Percentiles rank a stretch among this genome's conserved stretches.
These are phyloP conservation scores for Oxyscelio sp. DNA, from an alignment of 2,888 invertebrate species.

Conservation along the genomic window DNA sequence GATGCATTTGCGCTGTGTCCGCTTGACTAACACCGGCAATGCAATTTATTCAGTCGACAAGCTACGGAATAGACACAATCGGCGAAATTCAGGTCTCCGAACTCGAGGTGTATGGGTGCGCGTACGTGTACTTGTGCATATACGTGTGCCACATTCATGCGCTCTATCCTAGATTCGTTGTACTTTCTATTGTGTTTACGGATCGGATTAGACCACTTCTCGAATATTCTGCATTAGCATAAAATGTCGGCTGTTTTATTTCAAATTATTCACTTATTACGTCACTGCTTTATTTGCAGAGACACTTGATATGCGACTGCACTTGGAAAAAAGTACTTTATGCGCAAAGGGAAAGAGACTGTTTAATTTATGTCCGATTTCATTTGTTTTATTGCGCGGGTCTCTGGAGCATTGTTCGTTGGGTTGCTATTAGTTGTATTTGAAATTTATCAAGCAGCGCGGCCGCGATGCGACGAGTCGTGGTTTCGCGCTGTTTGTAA, in stretches of 20 bases:
- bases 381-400: too few species aligned
- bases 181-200: constrained; percentile 86
- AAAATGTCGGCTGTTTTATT: constrained; percentile 57
- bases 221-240: constrained; percentile 72
- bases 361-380: too few species aligned
- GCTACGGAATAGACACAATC: constrained; percentile 75
- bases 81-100: constrained; percentile 81
- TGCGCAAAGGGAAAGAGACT: too few species aligned
- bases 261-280: constrained; percentile 7
- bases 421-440: too few species aligned
- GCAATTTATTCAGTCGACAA: constrained; percentile 73
- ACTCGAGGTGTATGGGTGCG: constrained; percentile 39
- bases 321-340: too few species aligned
- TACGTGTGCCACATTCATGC: constrained; percentile 72
- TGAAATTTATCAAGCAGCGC: too few species aligned
- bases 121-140: constrained; percentile 20
- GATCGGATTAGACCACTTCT: constrained; percentile 82
- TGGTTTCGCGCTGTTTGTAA: too few species aligned
- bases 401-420: too few species aligned
- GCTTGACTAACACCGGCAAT: constrained; percentile 72
- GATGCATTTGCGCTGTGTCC: constrained; percentile 67
- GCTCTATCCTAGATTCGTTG: constrained; percentile 83
- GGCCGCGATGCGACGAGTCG: too few species aligned
- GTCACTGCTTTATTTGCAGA: too few species aligned
- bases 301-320: too few species aligned